These are phyloP conservation scores for Porphyrio hochstetteri DNA, from an alignment of 2,113 vertebrate species.

Conservation along the genomic window DNA sequence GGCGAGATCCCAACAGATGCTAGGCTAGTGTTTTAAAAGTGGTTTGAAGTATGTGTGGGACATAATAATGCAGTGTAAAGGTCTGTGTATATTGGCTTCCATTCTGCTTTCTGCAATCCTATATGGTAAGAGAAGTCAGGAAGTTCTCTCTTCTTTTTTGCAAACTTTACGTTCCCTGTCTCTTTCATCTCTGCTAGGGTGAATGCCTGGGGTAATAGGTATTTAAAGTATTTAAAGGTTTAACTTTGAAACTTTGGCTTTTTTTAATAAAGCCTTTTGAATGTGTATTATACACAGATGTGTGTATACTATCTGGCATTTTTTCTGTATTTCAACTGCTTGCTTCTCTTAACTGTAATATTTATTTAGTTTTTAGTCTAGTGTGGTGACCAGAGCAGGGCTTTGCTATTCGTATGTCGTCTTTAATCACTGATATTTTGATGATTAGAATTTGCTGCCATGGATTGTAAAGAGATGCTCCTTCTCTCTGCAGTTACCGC, in stretches of 20 bases:
- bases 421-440: not conserved
- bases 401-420: not conserved
- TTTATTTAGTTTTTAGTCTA: not conserved
- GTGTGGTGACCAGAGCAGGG: not conserved
- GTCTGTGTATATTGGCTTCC: not conserved
- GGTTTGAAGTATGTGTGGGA: not conserved
- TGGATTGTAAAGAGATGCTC: not conserved
- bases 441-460: not conserved
- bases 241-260: not conserved
- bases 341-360: not conserved
- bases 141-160: not conserved
- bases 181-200: not conserved
- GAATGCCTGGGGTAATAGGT: not conserved
- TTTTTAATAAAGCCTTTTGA: not conserved
- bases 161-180: not conserved
- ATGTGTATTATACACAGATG: not conserved
- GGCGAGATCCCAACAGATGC: not conserved
- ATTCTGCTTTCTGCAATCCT: not conserved
- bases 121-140: not conserved
- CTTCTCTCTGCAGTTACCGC: slow-evolving; percentile 81
- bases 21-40: not conserved
- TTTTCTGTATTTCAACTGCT: not conserved
- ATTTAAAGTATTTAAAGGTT: not conserved
- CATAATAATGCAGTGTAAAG: not conserved
- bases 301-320: not conserved